Evolutionary conservation across 2,113 vertebrate genomes (phyloP).

Genomic region (Cercopithecus mona): DNA sequence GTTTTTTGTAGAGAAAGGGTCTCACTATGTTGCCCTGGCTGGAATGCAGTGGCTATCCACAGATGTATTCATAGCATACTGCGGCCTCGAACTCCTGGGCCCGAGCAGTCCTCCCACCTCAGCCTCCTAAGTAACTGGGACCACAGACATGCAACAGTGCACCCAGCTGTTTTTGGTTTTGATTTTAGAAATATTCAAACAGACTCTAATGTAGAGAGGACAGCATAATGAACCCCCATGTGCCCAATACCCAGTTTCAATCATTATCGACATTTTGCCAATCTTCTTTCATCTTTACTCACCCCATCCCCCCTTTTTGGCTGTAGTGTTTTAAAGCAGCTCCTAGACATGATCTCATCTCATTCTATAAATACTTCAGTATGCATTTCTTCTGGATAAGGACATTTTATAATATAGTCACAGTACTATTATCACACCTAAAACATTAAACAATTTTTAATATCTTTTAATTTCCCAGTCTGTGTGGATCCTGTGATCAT

Average conservation of each 20-base stretch:
- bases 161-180: not conserved
- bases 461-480: not conserved
- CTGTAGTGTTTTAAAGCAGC: constrained; percentile 34
- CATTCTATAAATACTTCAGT: constrained; percentile 57
- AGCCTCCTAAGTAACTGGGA: not conserved
- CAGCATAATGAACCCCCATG: not conserved
- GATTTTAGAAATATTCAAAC: not conserved
- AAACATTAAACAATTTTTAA: not conserved
- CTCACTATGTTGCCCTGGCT: not conserved
- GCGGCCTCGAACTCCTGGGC: not conserved
- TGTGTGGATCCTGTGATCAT: not conserved
- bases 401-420: not conserved
- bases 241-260: not conserved
- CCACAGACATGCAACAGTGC: no score
- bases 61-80: not conserved
- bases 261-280: not conserved
- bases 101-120: not conserved
- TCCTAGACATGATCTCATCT: constrained; percentile 62
- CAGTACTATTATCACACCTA: not conserved
- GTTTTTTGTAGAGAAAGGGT: not conserved
- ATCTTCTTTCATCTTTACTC: not conserved
- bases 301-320: not conserved
- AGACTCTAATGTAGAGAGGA: not conserved
- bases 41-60: not conserved
- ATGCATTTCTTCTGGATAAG: constrained; percentile 51